phyloP scores from a whole-genome alignment of 2,888 invertebrate genomes.

The Elysia crispata region DNA sequence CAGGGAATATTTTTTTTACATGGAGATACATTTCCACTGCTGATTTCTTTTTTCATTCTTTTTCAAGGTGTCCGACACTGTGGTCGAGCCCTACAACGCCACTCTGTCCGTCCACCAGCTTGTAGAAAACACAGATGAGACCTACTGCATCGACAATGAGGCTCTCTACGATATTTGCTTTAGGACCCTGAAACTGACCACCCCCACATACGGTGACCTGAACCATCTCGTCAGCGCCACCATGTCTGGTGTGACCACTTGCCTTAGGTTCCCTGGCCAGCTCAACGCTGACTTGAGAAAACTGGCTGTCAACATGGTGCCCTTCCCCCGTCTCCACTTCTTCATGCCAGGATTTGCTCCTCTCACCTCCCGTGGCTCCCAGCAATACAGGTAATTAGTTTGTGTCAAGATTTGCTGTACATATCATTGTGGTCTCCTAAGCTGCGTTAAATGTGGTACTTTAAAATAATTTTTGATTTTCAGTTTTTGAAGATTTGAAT shows the following conservation, averaged over 20 bases:
- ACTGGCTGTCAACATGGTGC: constrained; percentile 74
- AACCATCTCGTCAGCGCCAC: constrained; percentile 85
- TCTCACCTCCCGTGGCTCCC: constrained; percentile 75
- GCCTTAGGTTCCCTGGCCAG: constrained; percentile 89
- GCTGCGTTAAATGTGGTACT: too few relatives aligned
- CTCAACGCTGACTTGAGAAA: constrained; percentile 68
- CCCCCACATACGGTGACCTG: constrained; percentile 92
- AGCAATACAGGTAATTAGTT: constrained; percentile 75
- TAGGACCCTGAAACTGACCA: constrained; percentile 87
- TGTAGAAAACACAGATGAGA: constrained; percentile 93
- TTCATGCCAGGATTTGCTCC: constrained; percentile 77
- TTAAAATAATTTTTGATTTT: too few relatives aligned
- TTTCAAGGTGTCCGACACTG: constrained; percentile 85
- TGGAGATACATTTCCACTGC: too few relatives aligned
- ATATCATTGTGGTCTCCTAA: too few relatives aligned
- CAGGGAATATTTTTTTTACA: too few relatives aligned
- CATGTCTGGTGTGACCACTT: constrained; percentile 84
- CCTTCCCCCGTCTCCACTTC: constrained; percentile 77
- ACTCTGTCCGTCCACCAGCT: constrained; percentile 84
- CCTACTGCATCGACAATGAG: constrained; percentile 93
- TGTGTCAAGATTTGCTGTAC: too few relatives aligned
- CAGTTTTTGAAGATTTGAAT: too few relatives aligned
- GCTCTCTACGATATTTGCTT: constrained; percentile 94
- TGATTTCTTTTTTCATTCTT: constrained; percentile 10
- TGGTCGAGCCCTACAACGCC: constrained; percentile 87